phyloP scores from a whole-genome alignment of 1,140 invertebrate genomes.

The Hormaphis cornu region DNA sequence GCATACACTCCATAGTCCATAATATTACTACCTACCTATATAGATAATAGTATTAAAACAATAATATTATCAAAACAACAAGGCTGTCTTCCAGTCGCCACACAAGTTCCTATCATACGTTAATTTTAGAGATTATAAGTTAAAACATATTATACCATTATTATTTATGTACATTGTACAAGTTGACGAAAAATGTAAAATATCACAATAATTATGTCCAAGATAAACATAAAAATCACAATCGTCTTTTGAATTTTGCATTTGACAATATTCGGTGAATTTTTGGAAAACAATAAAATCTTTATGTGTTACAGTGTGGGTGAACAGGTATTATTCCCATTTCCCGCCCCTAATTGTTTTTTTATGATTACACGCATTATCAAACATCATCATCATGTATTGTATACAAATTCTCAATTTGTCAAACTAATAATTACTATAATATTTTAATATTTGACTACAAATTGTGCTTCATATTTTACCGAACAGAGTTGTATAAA shows the following conservation, averaged over 20 bases:
- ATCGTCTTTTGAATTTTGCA: neutral
- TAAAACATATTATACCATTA: neutral
- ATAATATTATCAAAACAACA: conserved; percentile 24
- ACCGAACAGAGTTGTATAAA: no score
- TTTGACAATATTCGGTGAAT: conserved; percentile 23
- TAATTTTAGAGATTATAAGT: neutral
- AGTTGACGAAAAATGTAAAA: no score
- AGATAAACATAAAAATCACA: neutral
- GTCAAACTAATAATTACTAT: no score
- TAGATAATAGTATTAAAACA: conserved; percentile 20
- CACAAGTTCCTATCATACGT: neutral
- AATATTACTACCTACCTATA: neutral
- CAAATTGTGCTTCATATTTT: no score
- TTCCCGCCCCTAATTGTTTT: conserved; percentile 31
- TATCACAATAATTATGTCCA: no score
- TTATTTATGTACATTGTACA: neutral
- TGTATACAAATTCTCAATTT: no score
- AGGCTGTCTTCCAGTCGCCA: neutral
- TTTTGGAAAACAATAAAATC: conserved; percentile 27
- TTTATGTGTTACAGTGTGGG: conserved; percentile 23
- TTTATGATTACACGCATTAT: conserved; percentile 24
- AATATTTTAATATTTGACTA: no score
- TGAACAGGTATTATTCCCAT: conserved; percentile 31
- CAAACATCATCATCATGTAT: neutral
- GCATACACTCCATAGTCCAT: no score